Conservation (phyloP, 2,888 invertebrate genomes). For the Drosophila pegasa region DNA sequence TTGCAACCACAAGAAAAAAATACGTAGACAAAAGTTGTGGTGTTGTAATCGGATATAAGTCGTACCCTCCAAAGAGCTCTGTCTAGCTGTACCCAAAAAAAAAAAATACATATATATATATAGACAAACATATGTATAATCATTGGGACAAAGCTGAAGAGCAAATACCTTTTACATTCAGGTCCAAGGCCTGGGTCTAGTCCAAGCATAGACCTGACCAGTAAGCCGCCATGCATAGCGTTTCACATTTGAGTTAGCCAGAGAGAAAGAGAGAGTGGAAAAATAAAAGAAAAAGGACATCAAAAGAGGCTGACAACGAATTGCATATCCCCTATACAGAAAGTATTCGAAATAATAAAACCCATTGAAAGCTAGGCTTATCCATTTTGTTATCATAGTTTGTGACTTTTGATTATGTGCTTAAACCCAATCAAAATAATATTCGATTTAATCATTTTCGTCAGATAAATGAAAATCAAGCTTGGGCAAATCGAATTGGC, state of each 20-base stretch:
- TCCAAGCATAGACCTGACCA: conserved; percentile 32
- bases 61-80: conserved; percentile 60
- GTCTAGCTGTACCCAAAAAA: conserved; percentile 19
- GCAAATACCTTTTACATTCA: conserved; percentile 24
- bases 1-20: conserved; percentile 45
- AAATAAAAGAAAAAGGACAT: conserved; percentile 17
- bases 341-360: background rate
- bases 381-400: background rate
- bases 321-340: conserved; percentile 22
- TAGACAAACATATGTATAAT: conserved; percentile 13
- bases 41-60: conserved; percentile 79
- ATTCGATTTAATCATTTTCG: conserved; percentile 11
- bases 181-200: conserved; percentile 13
- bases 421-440: conserved; percentile 3
- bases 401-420: background rate
- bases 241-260: conserved; percentile 68
- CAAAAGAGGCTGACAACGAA: conserved; percentile 20
- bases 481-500: conserved; percentile 6
- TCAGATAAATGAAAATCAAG: conserved; percentile 24
- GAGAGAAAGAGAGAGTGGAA: conserved; percentile 4
- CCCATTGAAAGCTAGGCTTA: background rate
- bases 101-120: conserved; percentile 7
- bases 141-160: conserved; percentile 33
- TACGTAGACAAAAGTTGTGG: conserved; percentile 53
- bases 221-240: conserved; percentile 60